Base-by-base conservation (phyloP, 2,888 invertebrate species). In the Lymantria dispar region DNA sequence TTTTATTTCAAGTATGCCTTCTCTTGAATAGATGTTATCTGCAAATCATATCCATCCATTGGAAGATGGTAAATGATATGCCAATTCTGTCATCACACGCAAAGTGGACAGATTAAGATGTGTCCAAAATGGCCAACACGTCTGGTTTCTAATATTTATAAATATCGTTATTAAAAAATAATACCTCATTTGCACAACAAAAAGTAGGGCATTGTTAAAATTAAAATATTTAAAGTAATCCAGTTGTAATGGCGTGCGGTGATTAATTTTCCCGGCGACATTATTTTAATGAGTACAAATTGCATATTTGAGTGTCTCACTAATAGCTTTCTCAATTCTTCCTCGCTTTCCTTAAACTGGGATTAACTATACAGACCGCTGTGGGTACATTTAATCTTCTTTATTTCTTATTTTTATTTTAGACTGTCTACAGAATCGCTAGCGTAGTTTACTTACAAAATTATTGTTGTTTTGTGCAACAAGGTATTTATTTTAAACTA, bases 251-350 rank as follows among this genome's bases (percentile, higher is more conserved):
- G 86, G 86, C 77, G 72, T 84, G 70, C 73, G 75, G 82, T 87
- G 87, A 87, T 87, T 83, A 87, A 87, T 84, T 79, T 70, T 61
- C 59, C 63, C 76, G 82, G 66, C 76, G 84, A 80, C 83, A 82
- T 84, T 85, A 83, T 75, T 80, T 83, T 85, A 87, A 87, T 87
- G 86, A 87, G 84, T 84, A 87, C 80, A 81, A 86, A 88, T 87
- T 81, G 82, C 82, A 85, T 83, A 81, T 83, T 82, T 76, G 78
- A 83, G 80, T 78, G 77, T 79, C 76, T 68, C 60, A 58, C 70
- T 83, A 80, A 83, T 80, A 75, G 79, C 75, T 56, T 66, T 68
- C 78, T 83, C 85, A 80, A 87, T 84, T 81, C 82, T 83, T 85
- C 79, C 70, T 66, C 72, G 68, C 64, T 68, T 74, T 69, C 64